Evolutionary conservation across 2,797 vertebrate species (phyloP), one percentile per base, ranked within the genome.

Genomic region (Tiaroga cobitis): DNA sequence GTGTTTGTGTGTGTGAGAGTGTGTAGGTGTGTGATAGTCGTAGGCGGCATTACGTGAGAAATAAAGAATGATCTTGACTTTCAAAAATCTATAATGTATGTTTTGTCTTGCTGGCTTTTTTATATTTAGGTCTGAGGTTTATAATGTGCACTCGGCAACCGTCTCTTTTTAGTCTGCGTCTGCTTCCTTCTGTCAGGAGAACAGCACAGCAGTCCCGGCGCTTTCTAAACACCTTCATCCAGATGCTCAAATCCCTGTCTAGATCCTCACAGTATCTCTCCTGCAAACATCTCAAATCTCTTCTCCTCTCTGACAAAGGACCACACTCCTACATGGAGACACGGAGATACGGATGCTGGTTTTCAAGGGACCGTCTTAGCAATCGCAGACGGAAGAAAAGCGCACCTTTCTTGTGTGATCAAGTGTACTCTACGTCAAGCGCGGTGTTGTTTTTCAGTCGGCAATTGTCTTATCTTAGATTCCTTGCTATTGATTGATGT

Each of bases 221-320:
- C 82, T 84, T 81, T 80, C 76, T 74, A 77, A 85, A 81, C 74
- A 76, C 72, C 77, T 41, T 56, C 54, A 80, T 82, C 76, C 76
- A 76, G 63, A 76, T 80, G 54, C 85, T 82, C 84, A 79, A 82
- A 87, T 82, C 83, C 87, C 83, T 79, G 84, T 73, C 68, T 73
- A 77, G 82, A 86, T 6, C 79, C 79, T 81, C 78, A 39, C 76
- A 26, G 34, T 43, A 39, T 63, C n/a, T 39, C 67, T 84, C 73
- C 39, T 43, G 76, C 67, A 68, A 84, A 85, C 81, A 84, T 34
- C 51, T 82, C 43, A 87, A 39, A 87, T 78, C 43, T 72, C 54
- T 19, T 67, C 24, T 83, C 46, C 34, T 81, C 21, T 69, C 2
- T 39, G 68, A 85, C 51, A 85, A 80, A 80, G 43, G 49, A 41